Evolutionary conservation across 2,888 invertebrate genomes (phyloP), one percentile per base, ranked within the genome.

Genomic region (Mythimna ferrago): DNA sequence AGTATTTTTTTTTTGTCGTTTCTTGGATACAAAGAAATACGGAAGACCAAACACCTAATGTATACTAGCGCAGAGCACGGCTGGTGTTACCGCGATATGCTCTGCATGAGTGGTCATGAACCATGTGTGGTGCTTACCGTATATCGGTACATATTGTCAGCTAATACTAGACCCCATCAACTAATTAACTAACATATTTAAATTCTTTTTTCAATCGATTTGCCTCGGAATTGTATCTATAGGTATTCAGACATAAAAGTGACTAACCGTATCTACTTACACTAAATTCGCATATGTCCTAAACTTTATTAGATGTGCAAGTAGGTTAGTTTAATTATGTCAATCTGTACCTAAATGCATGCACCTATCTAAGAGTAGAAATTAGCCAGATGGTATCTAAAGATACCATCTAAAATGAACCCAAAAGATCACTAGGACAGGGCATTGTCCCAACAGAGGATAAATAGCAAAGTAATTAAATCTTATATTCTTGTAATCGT

Each of bases 371-470:
- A 41, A 48, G 6, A 76, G 41, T 76, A 75, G 16, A n/a, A 60
- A 76, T 26, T 48, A 48, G 14, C 48, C 48, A 48, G 48, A 48
- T 48, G 16, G 6, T 48, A 48, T 48, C 48, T 48, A 19, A 19
- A 61, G 6, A 54, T 56, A 41, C 16, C 16, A 77, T 69, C 69
- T 62, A 26, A 77, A 69, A 4, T 69, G 11, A 51, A 51, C 61
- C 44, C 16, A 57, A 51, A 16, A 57, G 61, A 54, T 64, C 64
- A 60, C 32, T 76, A 41, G 78, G 14, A 38, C 63, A 60, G 48
- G 38, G 11, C 69, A 68, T 26, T 41, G 62, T 77, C 57, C 53
- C n/a, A 56, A 16, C 16, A 41, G 2, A 61, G 35, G 11, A 38
- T 38, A 53, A 11, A 48, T 32, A 53, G 9, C 38, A 35, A 56